Conservation (phyloP, 30 jellyfish, hydroid and myxozoan genomes). For the Chrysaora quinquecirrha region DNA sequence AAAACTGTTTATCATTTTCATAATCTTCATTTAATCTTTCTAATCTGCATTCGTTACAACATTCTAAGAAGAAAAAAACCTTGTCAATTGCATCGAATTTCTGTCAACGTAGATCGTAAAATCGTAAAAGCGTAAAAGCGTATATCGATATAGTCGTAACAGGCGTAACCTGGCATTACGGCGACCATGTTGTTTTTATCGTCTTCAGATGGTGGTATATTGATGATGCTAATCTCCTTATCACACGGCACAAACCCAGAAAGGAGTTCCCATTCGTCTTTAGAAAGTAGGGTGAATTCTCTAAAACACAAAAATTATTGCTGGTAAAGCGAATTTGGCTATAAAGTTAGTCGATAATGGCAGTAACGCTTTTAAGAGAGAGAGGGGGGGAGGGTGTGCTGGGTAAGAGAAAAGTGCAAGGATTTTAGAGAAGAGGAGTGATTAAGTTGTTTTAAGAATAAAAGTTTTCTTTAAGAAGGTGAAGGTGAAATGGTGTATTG, state of each 20-base stretch:
- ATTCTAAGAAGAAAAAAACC: slow-evolving; percentile 24
- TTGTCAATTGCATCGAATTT: not conserved
- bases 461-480: too few relatives aligned
- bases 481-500: too few relatives aligned
- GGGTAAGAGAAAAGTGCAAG: too few relatives aligned
- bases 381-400: too few relatives aligned
- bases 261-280: slow-evolving; percentile 34
- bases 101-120: not conserved
- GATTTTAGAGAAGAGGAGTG: too few relatives aligned
- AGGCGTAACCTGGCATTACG: slow-evolving; percentile 40
- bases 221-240: slow-evolving; percentile 26
- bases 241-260: slow-evolving; percentile 16
- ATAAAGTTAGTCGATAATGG: too few relatives aligned
- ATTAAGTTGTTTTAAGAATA: too few relatives aligned
- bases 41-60: slow-evolving; percentile 76
- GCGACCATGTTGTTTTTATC: not conserved
- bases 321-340: too few relatives aligned
- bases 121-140: not conserved
- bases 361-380: too few relatives aligned
- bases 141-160: too few relatives aligned
- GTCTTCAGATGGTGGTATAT: not conserved
- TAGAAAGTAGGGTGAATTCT: slow-evolving; percentile 19
- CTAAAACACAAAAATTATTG: too few relatives aligned
- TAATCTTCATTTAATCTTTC: slow-evolving; percentile 41
- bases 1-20: slow-evolving; percentile 44